Conservation (phyloP, 1,140 invertebrate species). For the Thaumetopoea pityocampa region DNA sequence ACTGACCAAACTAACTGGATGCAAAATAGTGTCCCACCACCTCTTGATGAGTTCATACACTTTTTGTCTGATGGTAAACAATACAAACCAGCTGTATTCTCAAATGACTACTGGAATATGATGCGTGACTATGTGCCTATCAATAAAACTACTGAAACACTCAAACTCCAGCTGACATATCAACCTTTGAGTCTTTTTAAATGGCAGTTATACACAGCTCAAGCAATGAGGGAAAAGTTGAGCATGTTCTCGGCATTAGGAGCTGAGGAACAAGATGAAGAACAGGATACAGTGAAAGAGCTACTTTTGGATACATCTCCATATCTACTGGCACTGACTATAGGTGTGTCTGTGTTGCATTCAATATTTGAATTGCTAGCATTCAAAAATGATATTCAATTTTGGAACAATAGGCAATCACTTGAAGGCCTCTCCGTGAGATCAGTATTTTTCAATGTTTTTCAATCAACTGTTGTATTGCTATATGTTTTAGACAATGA, state of each 20-base stretch:
- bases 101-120: conserved; percentile 99
- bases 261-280: conserved; percentile 87
- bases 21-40: conserved; percentile 90
- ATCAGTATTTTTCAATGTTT: conserved; percentile 99
- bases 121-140: conserved; percentile 96
- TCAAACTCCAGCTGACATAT: conserved; percentile 89
- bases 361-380: conserved; percentile 98
- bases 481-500: conserved; percentile 99
- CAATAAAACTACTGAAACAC: conserved; percentile 87
- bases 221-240: conserved; percentile 91
- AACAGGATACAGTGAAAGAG: conserved; percentile 98
- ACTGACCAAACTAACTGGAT: conserved; percentile 97
- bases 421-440: conserved; percentile 97
- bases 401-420: conserved; percentile 98
- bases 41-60: conserved; percentile 94
- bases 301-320: conserved; percentile 98
- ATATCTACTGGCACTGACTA: conserved; percentile 94
- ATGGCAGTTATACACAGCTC: conserved; percentile 98
- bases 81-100: conserved; percentile 96
- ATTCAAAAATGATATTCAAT: conserved; percentile 99
- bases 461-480: conserved; percentile 96
- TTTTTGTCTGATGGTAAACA: conserved; percentile 89
- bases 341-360: conserved; percentile 95
- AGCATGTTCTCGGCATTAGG: conserved; percentile 80
- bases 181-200: conserved; percentile 96